Percentiles rank a stretch among this genome's conserved stretches.
Conservation (phyloP, 2,797 vertebrate genomes). For the Lateolabrax maculatus region DNA sequence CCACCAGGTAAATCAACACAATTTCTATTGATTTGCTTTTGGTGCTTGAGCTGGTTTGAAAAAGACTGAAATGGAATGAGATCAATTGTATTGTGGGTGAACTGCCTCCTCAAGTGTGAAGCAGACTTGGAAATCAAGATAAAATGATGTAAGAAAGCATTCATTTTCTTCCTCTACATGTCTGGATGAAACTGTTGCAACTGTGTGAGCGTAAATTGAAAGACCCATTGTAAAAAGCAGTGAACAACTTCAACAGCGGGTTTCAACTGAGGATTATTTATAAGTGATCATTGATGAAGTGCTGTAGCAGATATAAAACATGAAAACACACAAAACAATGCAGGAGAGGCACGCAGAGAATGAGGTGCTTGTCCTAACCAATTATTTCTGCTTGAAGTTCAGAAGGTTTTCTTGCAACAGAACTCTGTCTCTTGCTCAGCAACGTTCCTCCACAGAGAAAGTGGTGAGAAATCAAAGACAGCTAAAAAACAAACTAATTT, state of each 20-base stretch:
- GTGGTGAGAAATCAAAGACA: conserved; percentile 44
- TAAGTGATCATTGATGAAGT: conserved; percentile 18
- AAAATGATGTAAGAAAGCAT: conserved; percentile 60
- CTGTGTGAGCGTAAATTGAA: conserved; percentile 33
- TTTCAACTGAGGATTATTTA: conserved; percentile 26
- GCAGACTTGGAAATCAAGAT: conserved; percentile 49
- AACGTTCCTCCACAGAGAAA: conserved; percentile 17
- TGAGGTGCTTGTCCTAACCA: conserved; percentile 13
- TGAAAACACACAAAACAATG: neutral
- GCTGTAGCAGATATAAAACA: conserved; percentile 13
- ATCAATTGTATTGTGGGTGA: conserved; percentile 50
- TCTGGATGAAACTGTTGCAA: conserved; percentile 34
- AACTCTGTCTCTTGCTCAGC: conserved; percentile 1
- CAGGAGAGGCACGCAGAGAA: neutral
- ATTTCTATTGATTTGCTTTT: conserved; percentile 57
- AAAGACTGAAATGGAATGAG: conserved; percentile 10
- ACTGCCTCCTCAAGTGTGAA: conserved; percentile 45
- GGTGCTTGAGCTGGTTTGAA: conserved; percentile 12
- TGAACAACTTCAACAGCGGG: conserved; percentile 19
- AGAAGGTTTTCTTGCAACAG: conserved; percentile 20
- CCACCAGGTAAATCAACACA: conserved; percentile 37
- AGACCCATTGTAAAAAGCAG: conserved; percentile 25
- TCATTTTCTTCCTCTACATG: conserved; percentile 21
- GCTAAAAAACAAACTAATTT: conserved; percentile 66
- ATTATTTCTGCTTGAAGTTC: conserved; percentile 47